Evolutionary conservation across 2,113 vertebrate species (phyloP).

Genomic region (Nesoenas mayeri): DNA sequence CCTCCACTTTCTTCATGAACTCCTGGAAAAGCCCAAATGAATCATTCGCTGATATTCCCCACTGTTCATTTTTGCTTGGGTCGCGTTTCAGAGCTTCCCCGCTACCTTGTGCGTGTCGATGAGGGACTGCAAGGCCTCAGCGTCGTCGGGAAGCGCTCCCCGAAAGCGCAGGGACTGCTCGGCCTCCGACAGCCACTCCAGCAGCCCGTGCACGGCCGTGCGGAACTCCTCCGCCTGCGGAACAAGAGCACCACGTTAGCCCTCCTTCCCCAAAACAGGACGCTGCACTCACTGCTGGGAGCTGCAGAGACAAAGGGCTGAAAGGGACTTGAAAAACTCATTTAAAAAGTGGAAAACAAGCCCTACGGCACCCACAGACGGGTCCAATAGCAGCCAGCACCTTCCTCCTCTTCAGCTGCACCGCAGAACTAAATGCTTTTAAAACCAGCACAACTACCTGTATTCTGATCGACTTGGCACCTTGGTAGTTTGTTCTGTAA

Average conservation of each 20-base stretch:
- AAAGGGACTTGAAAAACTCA: background rate
- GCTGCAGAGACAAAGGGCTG: background rate
- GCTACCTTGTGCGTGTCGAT: conserved; percentile 86
- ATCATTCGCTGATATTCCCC: fast-evolving
- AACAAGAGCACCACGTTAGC: background rate
- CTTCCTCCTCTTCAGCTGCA: background rate
- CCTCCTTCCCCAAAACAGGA: fast-evolving
- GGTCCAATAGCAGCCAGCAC: fast-evolving
- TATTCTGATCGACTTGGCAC: background rate
- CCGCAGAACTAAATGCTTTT: background rate
- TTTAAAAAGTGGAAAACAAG: fast-evolving
- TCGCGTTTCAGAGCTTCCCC: background rate
- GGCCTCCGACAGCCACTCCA: conserved; percentile 98
- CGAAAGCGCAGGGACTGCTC: conserved; percentile 97
- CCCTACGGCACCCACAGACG: background rate
- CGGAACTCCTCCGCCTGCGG: conserved; percentile 94
- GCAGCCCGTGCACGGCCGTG: conserved; percentile 86
- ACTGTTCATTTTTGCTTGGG: fast-evolving
- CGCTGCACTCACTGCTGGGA: background rate
- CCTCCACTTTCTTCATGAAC: conserved; percentile 98
- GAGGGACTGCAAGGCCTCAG: conserved; percentile 88
- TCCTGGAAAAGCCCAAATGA: conserved; percentile 66
- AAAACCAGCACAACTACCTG: background rate
- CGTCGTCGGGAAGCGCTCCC: conserved; percentile 92
- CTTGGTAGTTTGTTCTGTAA: background rate